Conservation (phyloP, 2,113 vertebrate genomes). For the Psilopogon haemacephalus region DNA sequence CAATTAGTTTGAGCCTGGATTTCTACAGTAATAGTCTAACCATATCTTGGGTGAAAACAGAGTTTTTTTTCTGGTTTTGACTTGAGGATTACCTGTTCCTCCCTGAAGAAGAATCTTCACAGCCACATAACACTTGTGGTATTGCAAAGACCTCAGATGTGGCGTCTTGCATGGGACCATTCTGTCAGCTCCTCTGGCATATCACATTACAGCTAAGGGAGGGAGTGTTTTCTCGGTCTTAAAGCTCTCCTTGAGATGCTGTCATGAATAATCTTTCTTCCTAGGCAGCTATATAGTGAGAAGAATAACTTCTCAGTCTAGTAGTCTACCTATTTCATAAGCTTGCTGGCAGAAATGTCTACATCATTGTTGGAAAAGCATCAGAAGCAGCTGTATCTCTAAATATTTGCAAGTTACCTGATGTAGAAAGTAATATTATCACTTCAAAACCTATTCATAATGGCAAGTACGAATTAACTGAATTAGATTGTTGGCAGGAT, state of each 20-base stretch:
- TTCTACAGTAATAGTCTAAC: not conserved
- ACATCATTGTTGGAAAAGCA: not conserved
- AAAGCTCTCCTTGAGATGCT: not conserved
- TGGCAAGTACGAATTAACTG: not conserved
- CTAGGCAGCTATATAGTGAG: not conserved
- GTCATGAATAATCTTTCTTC: not conserved
- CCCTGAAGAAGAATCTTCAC: not conserved
- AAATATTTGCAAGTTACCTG: not conserved
- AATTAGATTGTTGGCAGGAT: not conserved
- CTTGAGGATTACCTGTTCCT: not conserved
- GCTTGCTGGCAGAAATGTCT: not conserved
- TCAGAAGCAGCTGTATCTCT: not conserved
- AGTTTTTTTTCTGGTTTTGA: not conserved
- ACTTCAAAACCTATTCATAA: not conserved
- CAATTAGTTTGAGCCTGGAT: not conserved
- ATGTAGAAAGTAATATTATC: not conserved
- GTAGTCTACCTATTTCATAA: not conserved
- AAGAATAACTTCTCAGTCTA: not conserved
- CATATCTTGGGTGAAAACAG: not conserved
- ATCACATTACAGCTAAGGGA: not conserved
- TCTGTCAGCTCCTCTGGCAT: not conserved
- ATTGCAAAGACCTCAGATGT: rapidly evolving
- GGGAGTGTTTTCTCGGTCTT: not conserved
- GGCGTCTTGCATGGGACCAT: not conserved
- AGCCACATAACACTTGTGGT: not conserved